Evolutionary conservation across 2,113 vertebrate species (phyloP).

Genomic region (Xenus cinereus): DNA sequence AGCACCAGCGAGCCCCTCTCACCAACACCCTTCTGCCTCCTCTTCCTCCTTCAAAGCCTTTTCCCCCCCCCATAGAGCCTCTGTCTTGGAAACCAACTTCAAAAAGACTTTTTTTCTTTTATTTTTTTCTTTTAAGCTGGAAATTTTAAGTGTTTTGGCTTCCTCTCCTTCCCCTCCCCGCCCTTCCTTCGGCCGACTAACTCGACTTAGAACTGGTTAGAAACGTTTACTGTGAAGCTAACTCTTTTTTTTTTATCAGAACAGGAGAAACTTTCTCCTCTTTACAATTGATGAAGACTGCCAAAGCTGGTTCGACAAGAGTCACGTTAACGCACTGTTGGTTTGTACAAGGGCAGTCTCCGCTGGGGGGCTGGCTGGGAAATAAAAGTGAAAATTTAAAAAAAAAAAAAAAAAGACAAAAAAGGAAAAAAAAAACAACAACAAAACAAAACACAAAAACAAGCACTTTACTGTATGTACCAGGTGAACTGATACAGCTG

Average conservation of each 20-base stretch:
- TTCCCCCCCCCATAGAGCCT: background rate
- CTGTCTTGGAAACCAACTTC: conserved; percentile 43
- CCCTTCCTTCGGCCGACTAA: background rate
- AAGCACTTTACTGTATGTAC: conserved; percentile 97
- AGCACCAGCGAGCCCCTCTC: background rate
- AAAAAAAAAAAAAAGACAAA: background rate
- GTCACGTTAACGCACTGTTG: conserved; percentile 22
- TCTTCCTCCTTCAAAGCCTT: background rate
- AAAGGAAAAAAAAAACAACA: background rate
- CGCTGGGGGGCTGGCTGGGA: background rate
- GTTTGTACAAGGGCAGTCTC: background rate
- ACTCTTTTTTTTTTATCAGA: conserved; percentile 21
- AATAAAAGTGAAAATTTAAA: background rate
- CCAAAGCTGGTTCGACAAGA: conserved; percentile 57
- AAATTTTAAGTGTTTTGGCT: background rate
- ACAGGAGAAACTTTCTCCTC: conserved; percentile 39
- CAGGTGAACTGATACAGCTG: conserved; percentile 89
- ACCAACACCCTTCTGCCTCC: background rate
- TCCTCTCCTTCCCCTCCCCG: background rate
- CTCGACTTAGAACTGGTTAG: conserved; percentile 58
- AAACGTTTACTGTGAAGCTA: conserved; percentile 74
- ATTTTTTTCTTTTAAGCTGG: background rate
- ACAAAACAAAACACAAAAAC: conserved; percentile 60
- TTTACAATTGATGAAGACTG: conserved; percentile 58
- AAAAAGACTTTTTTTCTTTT: background rate